These are phyloP conservation scores for Semnornis frantzii DNA, from an alignment of 2,113 vertebrate genomes.

Conservation along the genomic window DNA sequence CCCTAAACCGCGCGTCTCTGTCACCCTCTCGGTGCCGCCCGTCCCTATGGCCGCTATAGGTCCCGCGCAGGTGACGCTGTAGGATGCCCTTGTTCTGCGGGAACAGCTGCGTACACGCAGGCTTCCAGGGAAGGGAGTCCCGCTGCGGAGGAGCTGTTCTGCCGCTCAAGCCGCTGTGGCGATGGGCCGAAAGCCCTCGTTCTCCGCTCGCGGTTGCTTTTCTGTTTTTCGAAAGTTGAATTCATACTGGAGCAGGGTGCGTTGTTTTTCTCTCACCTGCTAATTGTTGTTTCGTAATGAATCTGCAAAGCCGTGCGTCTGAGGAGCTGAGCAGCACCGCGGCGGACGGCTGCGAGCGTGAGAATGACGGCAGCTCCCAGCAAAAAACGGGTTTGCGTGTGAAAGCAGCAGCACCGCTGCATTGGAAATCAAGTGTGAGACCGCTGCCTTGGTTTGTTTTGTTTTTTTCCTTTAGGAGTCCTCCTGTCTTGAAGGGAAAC, in stretches of 20 bases:
- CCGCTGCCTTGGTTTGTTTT: neutral
- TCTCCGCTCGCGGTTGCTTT: neutral
- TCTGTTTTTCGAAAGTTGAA: neutral
- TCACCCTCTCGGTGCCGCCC: no score
- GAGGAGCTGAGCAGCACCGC: neutral
- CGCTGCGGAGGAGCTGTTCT: neutral
- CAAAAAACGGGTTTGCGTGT: neutral
- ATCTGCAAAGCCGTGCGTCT: neutral
- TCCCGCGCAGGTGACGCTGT: neutral
- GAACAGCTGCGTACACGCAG: neutral
- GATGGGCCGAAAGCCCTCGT: neutral
- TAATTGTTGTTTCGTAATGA: constrained; percentile 9
- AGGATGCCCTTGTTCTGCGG: neutral
- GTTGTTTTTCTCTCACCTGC: neutral
- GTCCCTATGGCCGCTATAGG: neutral
- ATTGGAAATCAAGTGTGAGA: neutral
- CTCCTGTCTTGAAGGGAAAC: neutral
- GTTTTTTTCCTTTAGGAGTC: neutral
- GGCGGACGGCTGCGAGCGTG: neutral
- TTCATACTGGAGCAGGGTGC: neutral
- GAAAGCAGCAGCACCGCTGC: neutral
- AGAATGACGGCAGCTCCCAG: neutral
- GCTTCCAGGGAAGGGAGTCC: neutral
- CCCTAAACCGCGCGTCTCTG: neutral
- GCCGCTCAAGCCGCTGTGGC: neutral